These are phyloP conservation scores for Xyrauchen texanus DNA, from an alignment of 2,113 vertebrate genomes.

Conservation along the genomic window DNA sequence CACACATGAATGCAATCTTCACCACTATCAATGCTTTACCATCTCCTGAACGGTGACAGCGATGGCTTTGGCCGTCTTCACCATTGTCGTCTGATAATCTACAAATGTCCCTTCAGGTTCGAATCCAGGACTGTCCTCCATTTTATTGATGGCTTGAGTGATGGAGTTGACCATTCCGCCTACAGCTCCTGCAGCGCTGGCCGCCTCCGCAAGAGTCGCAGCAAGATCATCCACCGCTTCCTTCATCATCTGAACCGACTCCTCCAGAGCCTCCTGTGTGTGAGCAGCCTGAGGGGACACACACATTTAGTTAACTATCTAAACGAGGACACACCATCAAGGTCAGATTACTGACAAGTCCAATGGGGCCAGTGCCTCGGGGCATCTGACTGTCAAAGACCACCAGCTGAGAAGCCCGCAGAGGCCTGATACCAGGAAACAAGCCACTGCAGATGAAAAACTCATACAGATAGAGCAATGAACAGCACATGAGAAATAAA, in stretches of 20 bases:
- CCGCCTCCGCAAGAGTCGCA: constrained; percentile 87
- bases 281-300: constrained; percentile 82
- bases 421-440: no score
- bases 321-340: no score
- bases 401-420: no score
- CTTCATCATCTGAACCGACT: constrained; percentile 97
- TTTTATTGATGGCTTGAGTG: constrained; percentile 91
- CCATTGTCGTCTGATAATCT: constrained; percentile 98
- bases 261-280: constrained; percentile 93
- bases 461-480: no score
- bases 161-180: constrained; percentile 97
- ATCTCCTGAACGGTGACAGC: constrained; percentile 97
- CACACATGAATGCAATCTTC: background rate
- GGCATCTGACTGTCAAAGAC: no score
- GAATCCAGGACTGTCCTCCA: constrained; percentile 82
- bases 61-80: constrained; percentile 95
- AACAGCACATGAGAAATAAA: no score
- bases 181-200: constrained; percentile 90
- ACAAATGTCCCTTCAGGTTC: constrained; percentile 96
- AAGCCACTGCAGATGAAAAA: no score
- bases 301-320: no score
- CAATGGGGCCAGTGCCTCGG: no score
- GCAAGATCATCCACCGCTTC: constrained; percentile 94
- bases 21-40: constrained; percentile 69
- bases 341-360: no score